Base-by-base conservation (phyloP, 2,888 invertebrate species). In the Cosmorhoe ocellata region DNA sequence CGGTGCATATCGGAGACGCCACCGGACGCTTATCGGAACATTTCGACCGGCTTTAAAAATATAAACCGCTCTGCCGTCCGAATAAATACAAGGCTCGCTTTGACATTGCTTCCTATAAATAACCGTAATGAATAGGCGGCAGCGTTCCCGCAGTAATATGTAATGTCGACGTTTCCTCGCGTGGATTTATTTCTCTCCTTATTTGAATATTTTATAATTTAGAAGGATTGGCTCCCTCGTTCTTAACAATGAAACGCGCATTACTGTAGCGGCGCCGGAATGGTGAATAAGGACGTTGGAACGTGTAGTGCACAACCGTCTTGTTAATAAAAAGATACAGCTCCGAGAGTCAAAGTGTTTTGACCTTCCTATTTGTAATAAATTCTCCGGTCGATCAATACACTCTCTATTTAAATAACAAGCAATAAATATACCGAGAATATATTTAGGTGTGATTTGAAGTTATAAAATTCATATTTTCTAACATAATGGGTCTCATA, bases 31-130 rank as follows among this genome's bases (percentile, higher is more conserved):
- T 87, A 87, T 86, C 85, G 79, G 74, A 69, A 76, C 67, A 82
- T 84, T 86, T 85, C 73, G 80, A 85, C 83, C 74, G 77, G 81
- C 83, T 85, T 76, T 73, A 80, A 84, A 85, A 87, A 87, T 83
- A 89, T 80, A 85, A 86, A 81, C 81, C 70, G 76, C 69, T 76
- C 71, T 73, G 67, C 74, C 79, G 79, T 81, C 81, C 84, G 81
- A 83, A 82, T 85, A 86, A 84, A 86, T 84, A 85, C 82, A 81
- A 81, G 76, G 76, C 81, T 68, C 77, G 77, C 76, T 87, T 85
- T 86, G 86, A 86, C 86, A 88, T 76, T 78, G 81, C 76, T 80
- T 72, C 79, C 85, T 86, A 89, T 89, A 87, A 89, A 89, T 89
- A 88, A 86, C 76, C 69, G 82, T 88, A 89, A 88, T 89, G 87